Evolutionary conservation across 2,797 vertebrate genomes (phyloP).

Genomic region (Nannoperca australis): DNA sequence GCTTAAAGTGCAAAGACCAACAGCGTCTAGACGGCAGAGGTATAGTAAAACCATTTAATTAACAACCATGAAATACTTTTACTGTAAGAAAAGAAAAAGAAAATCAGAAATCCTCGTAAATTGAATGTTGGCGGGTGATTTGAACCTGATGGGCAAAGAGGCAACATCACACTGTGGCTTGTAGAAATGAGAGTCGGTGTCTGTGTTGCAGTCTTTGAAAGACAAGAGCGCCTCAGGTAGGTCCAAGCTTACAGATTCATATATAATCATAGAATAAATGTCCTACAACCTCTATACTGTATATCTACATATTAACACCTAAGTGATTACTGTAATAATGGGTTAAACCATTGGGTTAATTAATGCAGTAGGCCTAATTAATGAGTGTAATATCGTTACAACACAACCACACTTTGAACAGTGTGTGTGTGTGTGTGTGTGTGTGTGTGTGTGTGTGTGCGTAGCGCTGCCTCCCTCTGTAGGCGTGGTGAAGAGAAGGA

Average conservation of each 20-base stretch:
- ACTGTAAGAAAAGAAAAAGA: background rate
- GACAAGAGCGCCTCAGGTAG: background rate
- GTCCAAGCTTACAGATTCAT: background rate
- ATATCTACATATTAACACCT: no score
- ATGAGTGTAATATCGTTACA: no score
- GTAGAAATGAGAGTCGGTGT: background rate
- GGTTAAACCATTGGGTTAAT: no score
- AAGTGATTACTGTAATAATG: no score
- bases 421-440: no score
- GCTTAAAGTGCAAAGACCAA: background rate
- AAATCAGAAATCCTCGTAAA: slow-evolving; percentile 1
- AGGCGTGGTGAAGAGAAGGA: slow-evolving; percentile 41
- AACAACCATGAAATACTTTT: background rate
- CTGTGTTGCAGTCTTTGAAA: background rate
- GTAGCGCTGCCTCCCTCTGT: no score
- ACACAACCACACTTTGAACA: no score
- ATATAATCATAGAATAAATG: background rate
- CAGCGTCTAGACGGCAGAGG: background rate
- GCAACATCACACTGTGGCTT: background rate
- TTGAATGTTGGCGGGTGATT: rapidly evolving
- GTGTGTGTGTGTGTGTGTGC: no score
- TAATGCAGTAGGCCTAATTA: no score
- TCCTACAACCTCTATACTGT: background rate
- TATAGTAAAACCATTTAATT: background rate
- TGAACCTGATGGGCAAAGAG: background rate